phyloP scores from a whole-genome alignment of 2,113 vertebrate genomes.

The Ammodytes dubius region DNA sequence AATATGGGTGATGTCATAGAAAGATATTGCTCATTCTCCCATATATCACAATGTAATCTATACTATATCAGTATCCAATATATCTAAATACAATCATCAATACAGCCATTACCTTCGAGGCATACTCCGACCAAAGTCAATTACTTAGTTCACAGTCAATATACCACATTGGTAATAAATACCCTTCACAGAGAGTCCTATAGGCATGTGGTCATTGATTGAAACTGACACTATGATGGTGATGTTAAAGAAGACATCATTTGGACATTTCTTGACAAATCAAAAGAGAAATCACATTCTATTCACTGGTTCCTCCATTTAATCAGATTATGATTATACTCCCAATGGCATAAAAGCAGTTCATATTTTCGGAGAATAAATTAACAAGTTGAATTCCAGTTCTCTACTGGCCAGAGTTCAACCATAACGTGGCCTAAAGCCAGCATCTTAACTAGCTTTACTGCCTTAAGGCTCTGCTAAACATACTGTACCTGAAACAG shows the following conservation, averaged over 20 bases:
- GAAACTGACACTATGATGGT: neutral
- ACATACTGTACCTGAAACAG: neutral
- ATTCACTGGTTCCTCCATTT: neutral
- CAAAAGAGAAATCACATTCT: neutral
- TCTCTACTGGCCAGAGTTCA: conserved; percentile 22
- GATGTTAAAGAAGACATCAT: neutral
- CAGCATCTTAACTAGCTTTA: conserved; percentile 9
- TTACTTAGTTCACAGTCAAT: conserved; percentile 68
- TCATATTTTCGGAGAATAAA: conserved; percentile 13
- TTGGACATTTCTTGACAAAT: neutral
- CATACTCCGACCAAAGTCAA: conserved; percentile 53
- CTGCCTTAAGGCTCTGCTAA: neutral
- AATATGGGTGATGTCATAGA: conserved; percentile 18
- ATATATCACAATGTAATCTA: conserved; percentile 30
- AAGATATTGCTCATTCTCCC: neutral
- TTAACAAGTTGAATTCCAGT: conserved; percentile 7
- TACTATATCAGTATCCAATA: conserved; percentile 22
- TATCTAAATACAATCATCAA: conserved; percentile 33
- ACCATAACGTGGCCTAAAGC: conserved; percentile 18
- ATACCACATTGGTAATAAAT: conserved; percentile 51
- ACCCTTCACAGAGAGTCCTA: conserved; percentile 39
- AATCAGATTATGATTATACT: conserved; percentile 12
- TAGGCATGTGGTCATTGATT: conserved; percentile 20
- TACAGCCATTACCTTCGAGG: conserved; percentile 18
- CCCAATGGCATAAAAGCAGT: neutral